phyloP scores from a whole-genome alignment of 2,888 invertebrate genomes.

The Zaprionus bogoriensis region DNA sequence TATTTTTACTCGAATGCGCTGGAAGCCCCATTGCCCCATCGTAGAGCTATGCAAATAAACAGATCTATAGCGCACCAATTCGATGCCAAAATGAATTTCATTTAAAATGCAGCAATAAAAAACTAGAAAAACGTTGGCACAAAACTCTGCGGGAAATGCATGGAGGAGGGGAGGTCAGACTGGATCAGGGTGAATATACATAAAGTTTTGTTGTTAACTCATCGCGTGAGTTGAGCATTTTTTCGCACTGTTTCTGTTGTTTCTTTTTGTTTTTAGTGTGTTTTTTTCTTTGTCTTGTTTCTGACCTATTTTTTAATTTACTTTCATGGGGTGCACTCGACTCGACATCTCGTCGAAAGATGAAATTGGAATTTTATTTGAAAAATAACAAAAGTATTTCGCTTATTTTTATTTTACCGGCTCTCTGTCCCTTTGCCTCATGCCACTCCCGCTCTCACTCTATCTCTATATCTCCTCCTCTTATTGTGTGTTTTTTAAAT shows the following conservation, averaged over 20 bases:
- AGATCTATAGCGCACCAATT: neutral
- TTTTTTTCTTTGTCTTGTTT: constrained; percentile 6
- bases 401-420: constrained; percentile 14
- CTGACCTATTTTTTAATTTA: constrained; percentile 56
- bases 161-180: neutral
- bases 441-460: neutral
- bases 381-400: constrained; percentile 55
- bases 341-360: constrained; percentile 17
- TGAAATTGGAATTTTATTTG: constrained; percentile 64
- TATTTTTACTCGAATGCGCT: constrained; percentile 35
- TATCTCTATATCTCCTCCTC: neutral
- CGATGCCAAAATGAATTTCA: constrained; percentile 13
- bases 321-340: constrained; percentile 23
- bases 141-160: neutral
- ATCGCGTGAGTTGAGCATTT: constrained; percentile 68
- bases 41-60: neutral
- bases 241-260: neutral
- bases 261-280: neutral
- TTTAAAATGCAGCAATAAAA: constrained; percentile 12
- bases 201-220: constrained; percentile 69
- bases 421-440: neutral
- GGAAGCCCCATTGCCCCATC: constrained; percentile 35
- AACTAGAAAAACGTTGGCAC: neutral
- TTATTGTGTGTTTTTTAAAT: constrained; percentile 8
- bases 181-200: constrained; percentile 14